Conservation (phyloP, 2,797 vertebrate species). For the Urophycis tenuis region DNA sequence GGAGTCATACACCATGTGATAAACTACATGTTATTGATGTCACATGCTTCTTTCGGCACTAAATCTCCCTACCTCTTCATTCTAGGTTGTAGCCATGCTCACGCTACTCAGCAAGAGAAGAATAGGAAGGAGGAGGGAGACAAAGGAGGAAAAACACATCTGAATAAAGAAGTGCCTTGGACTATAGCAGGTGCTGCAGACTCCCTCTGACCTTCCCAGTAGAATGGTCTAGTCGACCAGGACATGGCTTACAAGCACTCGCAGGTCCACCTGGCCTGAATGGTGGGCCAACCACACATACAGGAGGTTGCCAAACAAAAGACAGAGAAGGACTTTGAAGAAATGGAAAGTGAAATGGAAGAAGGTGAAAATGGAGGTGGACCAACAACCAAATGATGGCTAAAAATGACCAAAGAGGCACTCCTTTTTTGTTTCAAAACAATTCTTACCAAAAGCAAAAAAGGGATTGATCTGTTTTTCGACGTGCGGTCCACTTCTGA, state of each 20-base stretch:
- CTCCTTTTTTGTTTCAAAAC: not conserved
- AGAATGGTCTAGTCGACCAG: conserved; percentile 76
- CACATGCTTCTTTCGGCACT: conserved; percentile 35
- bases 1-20: not conserved
- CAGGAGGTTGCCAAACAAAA: conserved; percentile 46
- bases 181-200: conserved; percentile 77
- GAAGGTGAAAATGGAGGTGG: conserved; percentile 23
- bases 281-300: conserved; percentile 50
- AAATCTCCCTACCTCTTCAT: conserved; percentile 53
- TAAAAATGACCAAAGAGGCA: not conserved
- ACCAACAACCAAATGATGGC: not conserved
- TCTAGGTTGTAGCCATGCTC: conserved; percentile 65
- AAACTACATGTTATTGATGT: conserved; percentile 20
- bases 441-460: conserved; percentile 50
- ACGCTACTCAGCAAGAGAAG: conserved; percentile 64
- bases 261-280: conserved; percentile 45
- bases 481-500: conserved; percentile 27
- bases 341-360: conserved; percentile 38
- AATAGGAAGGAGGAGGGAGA: conserved; percentile 6
- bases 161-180: conserved; percentile 86
- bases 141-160: conserved; percentile 51
- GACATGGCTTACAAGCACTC: conserved; percentile 68
- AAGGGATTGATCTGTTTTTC: conserved; percentile 47
- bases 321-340: conserved; percentile 23
- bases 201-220: conserved; percentile 67